Evolutionary conservation across 1,140 invertebrate genomes (phyloP).

Genomic region (Drosophila sechellia): DNA sequence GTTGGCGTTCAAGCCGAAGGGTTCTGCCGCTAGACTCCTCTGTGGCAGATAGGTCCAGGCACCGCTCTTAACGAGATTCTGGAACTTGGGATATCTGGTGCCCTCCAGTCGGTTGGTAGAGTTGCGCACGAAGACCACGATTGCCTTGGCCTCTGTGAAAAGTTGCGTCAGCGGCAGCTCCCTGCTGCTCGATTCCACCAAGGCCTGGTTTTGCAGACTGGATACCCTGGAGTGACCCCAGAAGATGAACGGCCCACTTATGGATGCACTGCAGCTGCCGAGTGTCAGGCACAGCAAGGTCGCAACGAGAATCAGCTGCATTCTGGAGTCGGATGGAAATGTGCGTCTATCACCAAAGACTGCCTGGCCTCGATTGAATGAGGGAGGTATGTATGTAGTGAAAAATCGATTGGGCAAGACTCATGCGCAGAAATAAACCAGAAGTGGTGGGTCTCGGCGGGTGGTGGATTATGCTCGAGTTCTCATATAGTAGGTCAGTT

Average conservation of each 20-base stretch:
- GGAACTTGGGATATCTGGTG: slow-evolving; percentile 73
- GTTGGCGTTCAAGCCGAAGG: slow-evolving; percentile 85
- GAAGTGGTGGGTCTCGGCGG: slow-evolving; percentile 13
- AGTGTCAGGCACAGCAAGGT: slow-evolving; percentile 48
- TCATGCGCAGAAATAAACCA: slow-evolving; percentile 38
- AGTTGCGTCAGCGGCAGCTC: slow-evolving; percentile 85
- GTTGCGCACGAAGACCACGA: slow-evolving; percentile 79
- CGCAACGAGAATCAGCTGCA: slow-evolving; percentile 51
- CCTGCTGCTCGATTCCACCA: slow-evolving; percentile 84
- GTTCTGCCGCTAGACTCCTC: slow-evolving; percentile 86
- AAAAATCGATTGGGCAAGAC: slow-evolving; percentile 41
- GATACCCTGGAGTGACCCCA: slow-evolving; percentile 86
- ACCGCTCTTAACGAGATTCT: slow-evolving; percentile 79
- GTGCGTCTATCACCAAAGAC: slow-evolving; percentile 23
- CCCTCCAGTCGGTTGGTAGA: slow-evolving; percentile 68
- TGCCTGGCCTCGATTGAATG: slow-evolving; percentile 15
- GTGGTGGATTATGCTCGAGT: slow-evolving; percentile 18
- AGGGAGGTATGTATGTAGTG: slow-evolving; percentile 25
- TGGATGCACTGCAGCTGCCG: slow-evolving; percentile 56
- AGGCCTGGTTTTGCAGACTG: slow-evolving; percentile 84
- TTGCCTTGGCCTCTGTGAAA: slow-evolving; percentile 72
- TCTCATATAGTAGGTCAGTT: slow-evolving; percentile 20
- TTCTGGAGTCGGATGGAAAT: slow-evolving; percentile 24
- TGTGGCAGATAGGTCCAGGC: slow-evolving; percentile 85
- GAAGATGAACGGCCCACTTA: slow-evolving; percentile 86